Evolutionary conservation across 2,888 invertebrate species (phyloP).

Genomic region (Spicauda simplicius): DNA sequence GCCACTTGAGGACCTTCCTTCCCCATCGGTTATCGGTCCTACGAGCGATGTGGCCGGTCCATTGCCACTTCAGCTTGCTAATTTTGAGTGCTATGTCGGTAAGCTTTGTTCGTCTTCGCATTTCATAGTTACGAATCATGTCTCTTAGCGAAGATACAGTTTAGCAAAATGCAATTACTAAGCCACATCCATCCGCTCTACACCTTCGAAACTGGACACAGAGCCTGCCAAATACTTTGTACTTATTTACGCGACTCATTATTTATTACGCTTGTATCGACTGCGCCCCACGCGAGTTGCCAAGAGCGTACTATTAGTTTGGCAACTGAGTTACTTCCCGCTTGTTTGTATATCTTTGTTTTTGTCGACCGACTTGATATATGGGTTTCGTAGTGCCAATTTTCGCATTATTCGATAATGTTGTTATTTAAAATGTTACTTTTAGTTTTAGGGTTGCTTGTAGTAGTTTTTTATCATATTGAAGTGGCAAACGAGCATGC

Average conservation of each 20-base stretch:
- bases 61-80: no score
- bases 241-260: slow-evolving; percentile 75
- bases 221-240: slow-evolving; percentile 79
- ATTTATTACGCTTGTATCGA: slow-evolving; percentile 78
- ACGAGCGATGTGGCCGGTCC: no score
- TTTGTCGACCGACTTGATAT: slow-evolving; percentile 37
- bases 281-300: slow-evolving; percentile 61
- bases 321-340: slow-evolving; percentile 60
- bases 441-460: not conserved
- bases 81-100: no score
- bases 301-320: slow-evolving; percentile 64
- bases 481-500: no score
- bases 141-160: no score
- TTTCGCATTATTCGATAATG: slow-evolving; percentile 33
- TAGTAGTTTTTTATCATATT: no score
- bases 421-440: slow-evolving; percentile 20
- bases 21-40: no score
- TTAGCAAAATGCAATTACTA: not conserved
- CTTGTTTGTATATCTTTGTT: slow-evolving; percentile 57
- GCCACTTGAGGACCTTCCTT: no score
- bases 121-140: no score
- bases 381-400: slow-evolving; percentile 29
- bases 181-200: slow-evolving; percentile 56
- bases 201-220: slow-evolving; percentile 60
- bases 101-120: no score